Evolutionary conservation across 1,140 invertebrate species (phyloP).

Genomic region (Druon quercuslanigerum): DNA sequence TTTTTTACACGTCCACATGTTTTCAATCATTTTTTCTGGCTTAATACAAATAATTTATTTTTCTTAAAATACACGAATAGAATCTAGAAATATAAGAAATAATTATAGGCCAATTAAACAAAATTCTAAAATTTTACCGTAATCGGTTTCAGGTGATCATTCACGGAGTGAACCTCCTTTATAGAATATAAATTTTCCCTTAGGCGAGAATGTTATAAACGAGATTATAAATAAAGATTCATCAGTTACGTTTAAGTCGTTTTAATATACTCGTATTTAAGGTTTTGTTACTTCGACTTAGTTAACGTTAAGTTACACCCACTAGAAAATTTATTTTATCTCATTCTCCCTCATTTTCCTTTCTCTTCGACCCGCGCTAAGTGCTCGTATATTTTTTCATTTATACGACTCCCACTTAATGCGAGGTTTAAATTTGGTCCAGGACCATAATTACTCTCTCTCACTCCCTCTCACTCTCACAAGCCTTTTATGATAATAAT

Average conservation of each 20-base stretch:
- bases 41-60: too few species aligned
- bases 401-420: constrained; percentile 24
- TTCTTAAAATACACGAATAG: too few species aligned
- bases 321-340: constrained; percentile 12
- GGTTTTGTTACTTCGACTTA: constrained; percentile 4
- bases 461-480: too few species aligned
- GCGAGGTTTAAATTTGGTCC: constrained; percentile 31
- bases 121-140: too few species aligned
- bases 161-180: too few species aligned
- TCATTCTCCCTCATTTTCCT: constrained; percentile 2
- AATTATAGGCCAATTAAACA: too few species aligned
- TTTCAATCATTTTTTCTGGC: too few species aligned
- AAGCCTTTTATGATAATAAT: too few species aligned
- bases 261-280: constrained; percentile 25
- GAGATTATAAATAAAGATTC: constrained; percentile 30
- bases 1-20: too few species aligned
- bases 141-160: too few species aligned
- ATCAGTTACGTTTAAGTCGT: constrained; percentile 23
- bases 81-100: too few species aligned
- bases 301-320: constrained; percentile 15
- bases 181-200: background rate
- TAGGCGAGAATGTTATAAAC: constrained; percentile 17
- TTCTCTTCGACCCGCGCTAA: constrained; percentile 20
- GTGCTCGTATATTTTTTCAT: constrained; percentile 44
- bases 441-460: background rate